Percentiles rank a stretch among this genome's conserved stretches.
phyloP scores from a whole-genome alignment of 2,888 invertebrate species.

The Caradrina kadenii region DNA sequence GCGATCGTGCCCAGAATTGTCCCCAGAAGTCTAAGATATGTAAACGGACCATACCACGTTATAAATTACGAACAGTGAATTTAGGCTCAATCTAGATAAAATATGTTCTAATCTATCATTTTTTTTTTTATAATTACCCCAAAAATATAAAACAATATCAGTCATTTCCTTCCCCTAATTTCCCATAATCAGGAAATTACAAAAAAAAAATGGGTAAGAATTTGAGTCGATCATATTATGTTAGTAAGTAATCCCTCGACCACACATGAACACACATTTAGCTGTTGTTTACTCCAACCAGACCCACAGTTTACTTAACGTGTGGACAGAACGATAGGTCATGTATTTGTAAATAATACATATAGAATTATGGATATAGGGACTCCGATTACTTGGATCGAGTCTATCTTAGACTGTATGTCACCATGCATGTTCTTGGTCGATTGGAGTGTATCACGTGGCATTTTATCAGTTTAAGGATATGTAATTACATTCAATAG shows the following conservation, averaged over 20 bases:
- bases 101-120: no score
- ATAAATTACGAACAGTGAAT: no score
- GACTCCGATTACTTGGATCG: background rate
- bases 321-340: constrained; percentile 29
- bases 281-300: constrained; percentile 10
- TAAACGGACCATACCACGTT: no score
- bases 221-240: background rate
- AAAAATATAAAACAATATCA: no score
- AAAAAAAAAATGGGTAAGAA: background rate
- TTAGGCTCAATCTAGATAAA: no score
- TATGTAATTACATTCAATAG: no score
- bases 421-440: background rate
- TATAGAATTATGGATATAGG: background rate
- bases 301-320: constrained; percentile 23
- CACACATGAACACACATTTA: background rate
- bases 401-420: background rate
- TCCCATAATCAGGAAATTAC: no score
- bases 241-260: background rate
- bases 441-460: no score
- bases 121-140: no score
- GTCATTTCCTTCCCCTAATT: background rate
- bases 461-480: no score
- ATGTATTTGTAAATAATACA: constrained; percentile 3
- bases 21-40: no score
- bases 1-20: no score